These are phyloP conservation scores for Scaptomyza graminum DNA, from an alignment of 1,140 invertebrate species.

Conservation along the genomic window DNA sequence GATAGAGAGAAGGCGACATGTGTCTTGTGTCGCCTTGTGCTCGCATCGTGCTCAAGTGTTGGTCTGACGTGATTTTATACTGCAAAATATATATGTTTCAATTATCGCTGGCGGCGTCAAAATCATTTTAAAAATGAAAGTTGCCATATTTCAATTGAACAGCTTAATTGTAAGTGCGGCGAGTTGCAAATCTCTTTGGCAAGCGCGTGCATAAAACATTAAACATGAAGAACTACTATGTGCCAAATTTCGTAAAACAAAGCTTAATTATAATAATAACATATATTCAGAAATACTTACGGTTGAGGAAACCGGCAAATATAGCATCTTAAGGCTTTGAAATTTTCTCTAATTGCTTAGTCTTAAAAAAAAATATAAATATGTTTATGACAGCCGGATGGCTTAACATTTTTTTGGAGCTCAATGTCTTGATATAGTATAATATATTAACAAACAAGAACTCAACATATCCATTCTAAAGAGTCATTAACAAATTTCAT, in stretches of 20 bases:
- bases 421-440: neutral
- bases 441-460: neutral
- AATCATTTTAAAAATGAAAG: slow-evolving; percentile 68
- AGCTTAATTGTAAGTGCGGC: slow-evolving; percentile 59
- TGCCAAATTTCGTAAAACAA: neutral
- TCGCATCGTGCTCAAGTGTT: slow-evolving; percentile 61
- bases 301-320: too few relatives aligned
- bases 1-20: neutral
- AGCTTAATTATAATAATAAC: neutral
- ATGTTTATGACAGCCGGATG: too few relatives aligned
- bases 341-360: too few relatives aligned
- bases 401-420: too few relatives aligned
- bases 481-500: neutral
- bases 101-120: slow-evolving; percentile 67
- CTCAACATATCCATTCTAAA: neutral
- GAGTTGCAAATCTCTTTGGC: neutral
- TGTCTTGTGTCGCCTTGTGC: slow-evolving; percentile 2
- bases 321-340: too few relatives aligned
- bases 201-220: neutral
- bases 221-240: slow-evolving; percentile 29
- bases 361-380: too few relatives aligned
- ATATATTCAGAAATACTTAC: neutral
- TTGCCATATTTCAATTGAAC: slow-evolving; percentile 68
- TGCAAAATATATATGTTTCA: slow-evolving; percentile 81
- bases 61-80: slow-evolving; percentile 64